Conservation (phyloP, 64 coral and sea anemone species). For the Montipora sp. region DNA sequence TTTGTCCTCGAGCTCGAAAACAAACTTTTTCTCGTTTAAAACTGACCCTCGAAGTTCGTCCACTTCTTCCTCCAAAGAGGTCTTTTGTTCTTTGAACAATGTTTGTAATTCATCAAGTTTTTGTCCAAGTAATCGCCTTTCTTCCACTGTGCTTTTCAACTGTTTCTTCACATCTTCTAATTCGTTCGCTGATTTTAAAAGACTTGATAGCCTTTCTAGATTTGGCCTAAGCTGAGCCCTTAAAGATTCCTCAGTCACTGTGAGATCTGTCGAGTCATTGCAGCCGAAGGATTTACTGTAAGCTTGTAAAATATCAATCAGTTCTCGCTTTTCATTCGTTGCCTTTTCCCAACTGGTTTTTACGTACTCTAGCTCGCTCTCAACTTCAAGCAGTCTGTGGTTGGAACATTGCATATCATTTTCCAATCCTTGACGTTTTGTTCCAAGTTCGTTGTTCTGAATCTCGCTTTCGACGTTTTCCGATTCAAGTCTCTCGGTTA, state of each 20-base stretch:
- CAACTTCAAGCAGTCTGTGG: slow-evolving; percentile 33
- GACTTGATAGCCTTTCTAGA: neutral
- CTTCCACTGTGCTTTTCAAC: slow-evolving; percentile 4
- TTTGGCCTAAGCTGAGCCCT: neutral
- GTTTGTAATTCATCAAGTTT: slow-evolving; percentile 20
- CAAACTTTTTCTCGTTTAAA: slow-evolving; percentile 40
- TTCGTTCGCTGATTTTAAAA: neutral
- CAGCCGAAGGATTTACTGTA: neutral
- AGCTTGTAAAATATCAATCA: slow-evolving; percentile 17
- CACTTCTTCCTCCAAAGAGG: neutral
- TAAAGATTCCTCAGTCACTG: neutral
- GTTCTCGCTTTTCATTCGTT: neutral
- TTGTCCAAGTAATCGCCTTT: slow-evolving; percentile 14
- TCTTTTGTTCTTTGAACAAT: slow-evolving; percentile 30
- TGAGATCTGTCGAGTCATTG: neutral
- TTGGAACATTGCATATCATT: neutral
- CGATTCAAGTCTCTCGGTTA: neutral
- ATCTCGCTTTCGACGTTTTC: neutral
- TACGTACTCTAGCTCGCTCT: slow-evolving; percentile 4
- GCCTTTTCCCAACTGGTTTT: slow-evolving; percentile 4
- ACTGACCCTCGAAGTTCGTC: slow-evolving; percentile 3
- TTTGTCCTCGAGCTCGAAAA: slow-evolving; percentile 20
- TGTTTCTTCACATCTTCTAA: slow-evolving; percentile 39
- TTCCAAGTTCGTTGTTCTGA: neutral
- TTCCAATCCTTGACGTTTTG: neutral